These are phyloP conservation scores for Apogon talboti DNA, from an alignment of 2,797 vertebrate genomes.

Conservation along the genomic window DNA sequence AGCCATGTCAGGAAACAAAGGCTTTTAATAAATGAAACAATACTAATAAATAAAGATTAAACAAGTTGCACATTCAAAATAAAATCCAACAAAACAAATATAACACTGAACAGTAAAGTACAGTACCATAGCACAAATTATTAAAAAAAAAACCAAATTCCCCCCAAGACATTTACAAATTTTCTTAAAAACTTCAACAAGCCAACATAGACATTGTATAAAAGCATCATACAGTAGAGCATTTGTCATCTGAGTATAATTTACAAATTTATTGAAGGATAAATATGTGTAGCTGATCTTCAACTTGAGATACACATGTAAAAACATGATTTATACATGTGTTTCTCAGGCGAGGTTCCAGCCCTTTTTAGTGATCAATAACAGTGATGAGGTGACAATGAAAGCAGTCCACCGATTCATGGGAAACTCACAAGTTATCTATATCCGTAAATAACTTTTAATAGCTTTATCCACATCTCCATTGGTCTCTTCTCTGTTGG, in stretches of 20 bases:
- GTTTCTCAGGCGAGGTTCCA: conserved; percentile 66
- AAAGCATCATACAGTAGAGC: conserved; percentile 80
- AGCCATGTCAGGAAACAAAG: conserved; percentile 70
- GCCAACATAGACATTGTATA: conserved; percentile 83
- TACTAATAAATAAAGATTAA: conserved; percentile 84
- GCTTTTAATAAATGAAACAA: conserved; percentile 82
- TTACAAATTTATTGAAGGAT: conserved; percentile 81
- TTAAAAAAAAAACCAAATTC: conserved; percentile 62
- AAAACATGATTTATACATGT: conserved; percentile 52
- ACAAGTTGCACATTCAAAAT: conserved; percentile 78
- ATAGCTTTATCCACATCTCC: conserved; percentile 65
- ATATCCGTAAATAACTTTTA: conserved; percentile 70
- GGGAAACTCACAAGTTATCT: conserved; percentile 76
- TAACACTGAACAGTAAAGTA: conserved; percentile 75
- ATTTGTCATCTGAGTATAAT: conserved; percentile 78
- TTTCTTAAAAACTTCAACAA: conserved; percentile 81
- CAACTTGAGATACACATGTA: conserved; percentile 60
- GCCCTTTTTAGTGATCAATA: conserved; percentile 63
- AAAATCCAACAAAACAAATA: conserved; percentile 75
- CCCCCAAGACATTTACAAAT: conserved; percentile 77
- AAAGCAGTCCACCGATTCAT: conserved; percentile 71
- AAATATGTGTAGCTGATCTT: conserved; percentile 73
- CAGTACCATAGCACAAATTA: conserved; percentile 76
- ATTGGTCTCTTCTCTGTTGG: conserved; percentile 79
- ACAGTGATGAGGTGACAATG: conserved; percentile 72